These are phyloP conservation scores for Macroramphosus scolopax DNA, from an alignment of 2,797 vertebrate genomes.

Conservation along the genomic window DNA sequence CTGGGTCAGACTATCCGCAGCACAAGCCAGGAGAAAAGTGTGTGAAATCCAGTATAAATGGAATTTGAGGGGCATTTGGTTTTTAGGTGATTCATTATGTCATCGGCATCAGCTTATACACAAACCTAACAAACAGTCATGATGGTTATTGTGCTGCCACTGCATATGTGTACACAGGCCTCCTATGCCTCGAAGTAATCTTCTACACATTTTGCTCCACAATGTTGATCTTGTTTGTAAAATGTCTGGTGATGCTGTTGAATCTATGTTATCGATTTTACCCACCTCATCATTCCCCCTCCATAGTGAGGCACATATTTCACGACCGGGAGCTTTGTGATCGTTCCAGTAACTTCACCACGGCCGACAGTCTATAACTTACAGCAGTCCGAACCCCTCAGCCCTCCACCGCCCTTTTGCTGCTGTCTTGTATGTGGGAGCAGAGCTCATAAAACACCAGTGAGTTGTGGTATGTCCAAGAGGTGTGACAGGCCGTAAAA, in stretches of 20 bases:
- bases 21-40: constrained; percentile 17
- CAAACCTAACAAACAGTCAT: too few species aligned
- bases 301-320: constrained; percentile 31
- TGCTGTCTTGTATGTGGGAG: constrained; percentile 46
- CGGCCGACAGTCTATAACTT: constrained; percentile 53
- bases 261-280: constrained; percentile 19
- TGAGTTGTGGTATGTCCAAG: constrained; percentile 38
- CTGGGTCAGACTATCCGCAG: constrained; percentile 51
- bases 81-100: too few species aligned
- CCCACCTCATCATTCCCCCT: constrained; percentile 34
- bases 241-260: constrained; percentile 16
- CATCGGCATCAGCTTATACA: too few species aligned
- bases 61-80: constrained; percentile 26
- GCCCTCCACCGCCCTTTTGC: constrained; percentile 5
- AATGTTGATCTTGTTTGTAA: constrained; percentile 18
- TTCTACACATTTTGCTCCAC: background rate
- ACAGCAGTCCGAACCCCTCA: constrained; percentile 20
- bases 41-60: constrained; percentile 30
- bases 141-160: constrained; percentile 9
- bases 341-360: constrained; percentile 45
- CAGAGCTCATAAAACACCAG: constrained; percentile 61
- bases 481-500: constrained; percentile 68
- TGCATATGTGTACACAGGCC: constrained; percentile 1
- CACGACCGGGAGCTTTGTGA: constrained; percentile 39
- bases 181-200: constrained; percentile 5